These are phyloP conservation scores for Andrena flavipes DNA, from an alignment of 2,888 invertebrate species.

Conservation along the genomic window DNA sequence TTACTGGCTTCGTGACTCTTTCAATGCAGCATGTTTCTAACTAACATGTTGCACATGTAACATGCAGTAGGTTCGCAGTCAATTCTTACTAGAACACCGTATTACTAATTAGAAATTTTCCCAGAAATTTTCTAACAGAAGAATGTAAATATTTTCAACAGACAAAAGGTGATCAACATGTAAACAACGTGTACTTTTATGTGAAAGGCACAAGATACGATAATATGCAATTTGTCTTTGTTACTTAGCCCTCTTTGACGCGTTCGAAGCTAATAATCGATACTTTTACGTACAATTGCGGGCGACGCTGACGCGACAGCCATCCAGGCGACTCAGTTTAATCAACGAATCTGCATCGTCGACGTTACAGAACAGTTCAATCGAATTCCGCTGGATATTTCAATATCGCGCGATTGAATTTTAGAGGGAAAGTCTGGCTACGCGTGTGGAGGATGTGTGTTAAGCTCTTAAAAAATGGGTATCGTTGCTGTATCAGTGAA, in stretches of 20 bases:
- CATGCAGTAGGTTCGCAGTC: too few species aligned
- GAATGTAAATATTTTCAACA: too few species aligned
- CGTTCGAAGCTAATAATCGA: slow-evolving; percentile 6
- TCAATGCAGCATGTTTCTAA: too few species aligned
- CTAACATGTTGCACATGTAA: too few species aligned
- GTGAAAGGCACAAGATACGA: not conserved
- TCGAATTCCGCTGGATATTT: slow-evolving; percentile 47
- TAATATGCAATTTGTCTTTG: slow-evolving; percentile 44
- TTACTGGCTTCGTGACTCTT: too few species aligned
- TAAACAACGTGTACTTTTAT: not conserved
- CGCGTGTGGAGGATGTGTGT: slow-evolving; percentile 1
- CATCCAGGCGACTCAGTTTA: not conserved
- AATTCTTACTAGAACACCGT: too few species aligned
- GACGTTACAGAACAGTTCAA: slow-evolving; percentile 35
- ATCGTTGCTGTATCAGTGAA: slow-evolving; percentile 12
- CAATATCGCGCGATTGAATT: slow-evolving; percentile 51
- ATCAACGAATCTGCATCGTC: slow-evolving; percentile 38
- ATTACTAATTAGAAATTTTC: too few species aligned
- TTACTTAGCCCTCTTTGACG: slow-evolving; percentile 7
- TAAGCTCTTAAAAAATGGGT: slow-evolving; percentile 43
- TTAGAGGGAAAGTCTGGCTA: not conserved
- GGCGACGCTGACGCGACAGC: not conserved
- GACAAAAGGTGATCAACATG: not conserved
- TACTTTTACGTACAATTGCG: not conserved
- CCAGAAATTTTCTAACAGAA: too few species aligned